Conservation (phyloP, 2,113 vertebrate genomes). For the Scortum barcoo region DNA sequence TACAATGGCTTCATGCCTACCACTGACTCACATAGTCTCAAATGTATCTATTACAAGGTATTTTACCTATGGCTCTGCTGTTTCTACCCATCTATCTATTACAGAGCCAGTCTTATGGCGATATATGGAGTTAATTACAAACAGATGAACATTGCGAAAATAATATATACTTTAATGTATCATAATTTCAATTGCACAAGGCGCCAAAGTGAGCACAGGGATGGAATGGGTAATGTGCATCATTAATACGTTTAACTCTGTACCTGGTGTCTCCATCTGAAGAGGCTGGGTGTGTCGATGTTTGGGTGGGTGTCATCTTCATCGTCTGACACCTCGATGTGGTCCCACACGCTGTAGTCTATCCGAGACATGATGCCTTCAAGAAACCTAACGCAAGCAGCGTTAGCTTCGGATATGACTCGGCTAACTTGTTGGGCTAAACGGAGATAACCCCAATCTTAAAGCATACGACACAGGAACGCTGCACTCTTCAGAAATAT, state of each 20-base stretch:
- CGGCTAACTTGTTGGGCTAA: conserved; percentile 40
- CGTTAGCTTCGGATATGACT: conserved; percentile 57
- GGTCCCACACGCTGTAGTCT: conserved; percentile 98
- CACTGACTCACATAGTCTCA: background rate
- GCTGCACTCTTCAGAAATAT: background rate
- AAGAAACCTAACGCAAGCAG: conserved; percentile 38
- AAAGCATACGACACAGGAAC: background rate
- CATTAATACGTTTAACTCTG: background rate
- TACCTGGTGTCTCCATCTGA: conserved; percentile 97
- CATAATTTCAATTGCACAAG: background rate
- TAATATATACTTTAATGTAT: background rate
- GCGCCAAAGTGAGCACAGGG: background rate
- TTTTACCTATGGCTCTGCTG: too few relatives aligned
- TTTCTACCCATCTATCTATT: too few relatives aligned
- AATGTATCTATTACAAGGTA: too few relatives aligned
- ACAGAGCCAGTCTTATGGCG: too few relatives aligned
- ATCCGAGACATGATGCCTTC: conserved; percentile 81
- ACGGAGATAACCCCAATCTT: conserved; percentile 16
- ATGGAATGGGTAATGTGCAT: background rate
- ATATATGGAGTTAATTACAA: background rate
- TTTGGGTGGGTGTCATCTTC: conserved; percentile 97
- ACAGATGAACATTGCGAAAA: background rate
- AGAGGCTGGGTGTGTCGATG: conserved; percentile 96
- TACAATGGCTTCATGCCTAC: background rate
- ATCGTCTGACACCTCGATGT: conserved; percentile 97